Percentiles rank a stretch among this genome's conserved stretches.
Conservation (phyloP, 2,113 vertebrate genomes). For the Tyto alba region DNA sequence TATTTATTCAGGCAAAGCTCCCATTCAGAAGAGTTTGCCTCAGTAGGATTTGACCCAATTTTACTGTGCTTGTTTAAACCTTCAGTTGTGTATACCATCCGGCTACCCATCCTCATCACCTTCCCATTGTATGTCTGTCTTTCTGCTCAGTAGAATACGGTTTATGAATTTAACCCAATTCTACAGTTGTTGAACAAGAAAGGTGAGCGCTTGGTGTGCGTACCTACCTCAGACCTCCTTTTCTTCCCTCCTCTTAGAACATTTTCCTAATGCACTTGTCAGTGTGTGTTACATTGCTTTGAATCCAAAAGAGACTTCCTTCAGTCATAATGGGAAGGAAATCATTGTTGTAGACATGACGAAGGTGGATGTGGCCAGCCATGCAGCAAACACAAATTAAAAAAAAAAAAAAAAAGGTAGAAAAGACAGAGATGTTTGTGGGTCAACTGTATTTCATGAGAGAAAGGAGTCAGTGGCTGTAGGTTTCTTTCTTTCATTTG, state of each 20-base stretch:
- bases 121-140: background rate
- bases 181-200: background rate
- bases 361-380: constrained; percentile 67
- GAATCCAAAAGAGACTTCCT: constrained; percentile 23
- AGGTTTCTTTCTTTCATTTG: background rate
- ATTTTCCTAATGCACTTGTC: constrained; percentile 3
- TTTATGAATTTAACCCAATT: background rate
- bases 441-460: constrained; percentile 37
- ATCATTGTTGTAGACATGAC: constrained; percentile 52
- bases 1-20: background rate
- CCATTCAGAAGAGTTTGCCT: background rate
- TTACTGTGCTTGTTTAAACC: background rate
- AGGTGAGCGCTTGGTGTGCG: background rate
- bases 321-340: constrained; percentile 37
- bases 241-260: background rate
- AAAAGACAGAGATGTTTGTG: constrained; percentile 49
- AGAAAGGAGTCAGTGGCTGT: background rate
- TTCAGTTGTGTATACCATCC: background rate
- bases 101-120: background rate
- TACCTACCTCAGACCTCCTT: background rate
- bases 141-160: background rate
- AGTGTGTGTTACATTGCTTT: constrained; percentile 1
- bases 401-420: constrained; percentile 15
- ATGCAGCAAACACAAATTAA: constrained; percentile 63
- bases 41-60: background rate